Conservation (phyloP, 1,140 invertebrate species). For the Oncopeltus fasciatus region DNA sequence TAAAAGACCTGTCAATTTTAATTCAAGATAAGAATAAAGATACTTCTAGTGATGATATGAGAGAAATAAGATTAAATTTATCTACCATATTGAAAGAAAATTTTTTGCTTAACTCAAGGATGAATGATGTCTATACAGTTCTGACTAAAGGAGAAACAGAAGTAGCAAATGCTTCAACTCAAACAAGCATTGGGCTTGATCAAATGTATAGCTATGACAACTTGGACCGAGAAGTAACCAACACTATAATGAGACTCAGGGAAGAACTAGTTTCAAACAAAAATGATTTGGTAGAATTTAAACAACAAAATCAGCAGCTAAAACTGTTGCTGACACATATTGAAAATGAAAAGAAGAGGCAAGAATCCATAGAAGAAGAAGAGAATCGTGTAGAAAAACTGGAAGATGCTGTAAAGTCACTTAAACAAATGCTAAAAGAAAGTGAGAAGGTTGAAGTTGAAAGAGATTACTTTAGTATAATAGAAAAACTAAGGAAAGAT, state of each 20-base stretch:
- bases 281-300: background rate
- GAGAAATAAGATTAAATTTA: conserved; percentile 1
- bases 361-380: background rate
- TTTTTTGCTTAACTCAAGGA: background rate
- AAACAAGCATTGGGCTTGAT: background rate
- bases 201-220: background rate
- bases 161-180: background rate
- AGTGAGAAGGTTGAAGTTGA: background rate
- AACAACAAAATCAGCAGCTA: conserved; percentile 1
- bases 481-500: background rate
- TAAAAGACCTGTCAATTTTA: background rate
- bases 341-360: background rate
- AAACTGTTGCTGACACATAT: background rate
- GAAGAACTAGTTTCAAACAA: background rate
- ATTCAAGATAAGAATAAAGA: background rate
- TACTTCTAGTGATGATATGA: background rate
- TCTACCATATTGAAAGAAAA: conserved; percentile 4
- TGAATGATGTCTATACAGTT: background rate
- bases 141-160: background rate
- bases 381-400: background rate
- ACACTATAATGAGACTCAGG: background rate
- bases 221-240: background rate
- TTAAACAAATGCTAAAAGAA: background rate
- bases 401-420: background rate
- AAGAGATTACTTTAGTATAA: background rate